Evolutionary conservation across 2,113 vertebrate genomes (phyloP), one percentile per base, ranked within the genome.

Genomic region (Bubo scandiacus): DNA sequence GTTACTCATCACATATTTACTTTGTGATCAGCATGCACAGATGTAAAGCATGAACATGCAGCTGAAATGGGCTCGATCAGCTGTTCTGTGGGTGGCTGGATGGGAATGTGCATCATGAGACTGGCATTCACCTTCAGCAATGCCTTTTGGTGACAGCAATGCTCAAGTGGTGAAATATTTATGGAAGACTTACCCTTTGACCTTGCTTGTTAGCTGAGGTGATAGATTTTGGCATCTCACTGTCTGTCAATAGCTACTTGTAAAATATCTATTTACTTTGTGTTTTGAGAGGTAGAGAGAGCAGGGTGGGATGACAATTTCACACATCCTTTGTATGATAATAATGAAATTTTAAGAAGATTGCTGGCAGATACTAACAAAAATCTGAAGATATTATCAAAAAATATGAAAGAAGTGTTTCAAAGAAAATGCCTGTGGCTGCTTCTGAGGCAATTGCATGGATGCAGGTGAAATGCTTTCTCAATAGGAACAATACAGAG

Each of bases 21-120:
- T 51, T 42, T 22, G 29, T 42, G 63, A 67, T 83, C 55, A 80
- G 51, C 42, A 58, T 40, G 26, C 63, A 45, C 30, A 61, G 68
- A 59, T 0, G 0, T 15, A 15, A 62, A 49, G 25, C n/a, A 16
- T 1, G 20, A 62, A 34, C 1, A 9, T 5, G 21, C 59, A 57
- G 43, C 58, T 90, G 87, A 66, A 75, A 61, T 6, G 25, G 62
- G 27, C 52, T 88, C 0, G 0, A 5, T 15, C 15, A 14, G 27
- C 36, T 81, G 11, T 42, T 7, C 54, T 45, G 63, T 25, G 42
- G 34, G 21, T 70, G 68, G 11, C 13, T 54, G 74, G 49, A 8
- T 26, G 14, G 36, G 54, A 85, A 73, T 0, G 0, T 12, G 36
- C 5, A 2, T 61, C 71, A 30, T 52, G 15, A 62, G 66, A 58